Base-by-base conservation (phyloP, 1,140 invertebrate species). In the Brachystomella parvula region DNA sequence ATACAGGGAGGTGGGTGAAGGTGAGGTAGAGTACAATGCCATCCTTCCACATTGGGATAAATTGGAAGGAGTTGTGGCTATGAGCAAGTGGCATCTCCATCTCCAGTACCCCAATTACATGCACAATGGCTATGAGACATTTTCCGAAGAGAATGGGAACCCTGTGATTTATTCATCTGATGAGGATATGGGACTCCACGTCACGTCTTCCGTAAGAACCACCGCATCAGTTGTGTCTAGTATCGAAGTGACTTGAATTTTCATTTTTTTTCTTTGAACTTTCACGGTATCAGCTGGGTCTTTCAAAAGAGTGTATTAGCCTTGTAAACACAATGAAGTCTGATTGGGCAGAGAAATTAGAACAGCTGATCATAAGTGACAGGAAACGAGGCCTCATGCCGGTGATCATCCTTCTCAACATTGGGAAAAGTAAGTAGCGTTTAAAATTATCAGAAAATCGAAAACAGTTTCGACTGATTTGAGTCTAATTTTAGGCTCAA, bases 11-110 rank as follows among this genome's bases (percentile, higher is more conserved):
- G 53, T 30, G 44, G 24, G 28, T 2, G 58, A 66, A 15, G 58
- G 62, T 29, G 68, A 70, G 26, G 44, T 61, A 30, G 72, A 71
- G 24, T 73, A 64, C 49, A 73, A 71, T 49, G 47, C 49, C 32
- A 65, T 73, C 21, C 57, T 66, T 61, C 61, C 69, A 19, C 72
- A 73, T 63, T 71, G 72, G 72, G 69, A 73, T 53, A 53, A 65
- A 24, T 61, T 61, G 30, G 30, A 47, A 21, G 69, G 71, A 19
- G 31, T 73, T 28, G 32, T 63, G 3, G 33, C 64, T n/a, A 29
- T 73, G 39, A 32, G 47, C 0, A 60, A 71, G 33, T 19, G 64
- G 24, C 66, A 60, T 44, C 44, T 71, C 17, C 62, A 67, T 60
- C 21, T 47, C 17, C 61, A 62, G 12, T 73, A 69, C 59, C 71